These are phyloP conservation scores for Strigamia maritima DNA, from an alignment of 2,888 invertebrate species.

Conservation along the genomic window DNA sequence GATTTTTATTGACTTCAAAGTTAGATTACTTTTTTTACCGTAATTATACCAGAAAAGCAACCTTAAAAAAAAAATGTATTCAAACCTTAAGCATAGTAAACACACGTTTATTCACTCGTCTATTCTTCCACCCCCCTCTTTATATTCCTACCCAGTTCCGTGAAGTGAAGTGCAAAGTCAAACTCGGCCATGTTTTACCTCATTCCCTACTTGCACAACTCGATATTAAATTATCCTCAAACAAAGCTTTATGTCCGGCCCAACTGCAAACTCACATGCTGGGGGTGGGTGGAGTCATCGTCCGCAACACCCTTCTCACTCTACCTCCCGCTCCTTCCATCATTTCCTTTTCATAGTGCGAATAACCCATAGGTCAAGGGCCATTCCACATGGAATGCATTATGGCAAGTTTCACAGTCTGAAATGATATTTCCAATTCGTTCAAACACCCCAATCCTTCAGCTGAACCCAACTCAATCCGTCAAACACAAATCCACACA, in stretches of 20 bases:
- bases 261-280: constrained; percentile 1
- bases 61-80: too few species aligned
- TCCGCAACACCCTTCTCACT: neutral
- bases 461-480: neutral
- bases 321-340: constrained; percentile 22
- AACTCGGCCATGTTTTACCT: neutral
- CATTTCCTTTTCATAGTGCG: constrained; percentile 27
- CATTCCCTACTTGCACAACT: constrained; percentile 2
- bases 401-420: constrained; percentile 11
- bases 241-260: neutral
- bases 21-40: neutral
- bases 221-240: neutral
- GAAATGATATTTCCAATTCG: constrained; percentile 11
- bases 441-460: neutral
- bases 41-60: too few species aligned
- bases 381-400: neutral
- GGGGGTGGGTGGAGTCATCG: constrained; percentile 23
- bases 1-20: neutral
- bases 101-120: too few species aligned
- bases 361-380: constrained; percentile 26
- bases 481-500: neutral
- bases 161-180: neutral
- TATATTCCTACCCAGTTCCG: neutral
- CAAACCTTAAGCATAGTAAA: too few species aligned
- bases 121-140: neutral